phyloP scores from a whole-genome alignment of 2,888 invertebrate species.

The Eueremaeus valkanovi region DNA sequence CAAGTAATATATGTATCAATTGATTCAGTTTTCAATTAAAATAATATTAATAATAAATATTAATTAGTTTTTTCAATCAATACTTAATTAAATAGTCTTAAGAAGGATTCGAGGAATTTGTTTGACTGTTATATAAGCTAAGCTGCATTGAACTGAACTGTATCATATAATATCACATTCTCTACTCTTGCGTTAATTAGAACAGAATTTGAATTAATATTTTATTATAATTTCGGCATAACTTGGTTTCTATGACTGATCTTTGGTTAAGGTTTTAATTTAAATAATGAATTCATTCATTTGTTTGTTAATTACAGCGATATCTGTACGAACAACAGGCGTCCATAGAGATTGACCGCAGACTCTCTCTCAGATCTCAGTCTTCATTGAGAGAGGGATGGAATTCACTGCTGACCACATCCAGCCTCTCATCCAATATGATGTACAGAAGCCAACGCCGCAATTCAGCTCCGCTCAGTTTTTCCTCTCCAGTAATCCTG shows the following conservation, averaged over 20 bases:
- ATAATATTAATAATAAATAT: too few relatives aligned
- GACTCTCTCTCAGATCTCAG: constrained; percentile 59
- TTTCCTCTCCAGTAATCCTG: not conserved
- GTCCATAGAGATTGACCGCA: constrained; percentile 68
- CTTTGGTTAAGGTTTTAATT: not conserved
- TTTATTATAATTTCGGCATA: too few relatives aligned
- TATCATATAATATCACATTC: too few relatives aligned
- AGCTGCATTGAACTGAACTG: too few relatives aligned
- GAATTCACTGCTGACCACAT: constrained; percentile 48
- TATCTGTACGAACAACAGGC: constrained; percentile 72
- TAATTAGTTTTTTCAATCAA: too few relatives aligned
- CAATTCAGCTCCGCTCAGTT: constrained; percentile 6
- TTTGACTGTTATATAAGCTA: too few relatives aligned
- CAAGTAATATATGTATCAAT: too few relatives aligned
- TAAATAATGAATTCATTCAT: not conserved
- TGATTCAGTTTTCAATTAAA: too few relatives aligned
- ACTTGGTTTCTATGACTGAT: not conserved
- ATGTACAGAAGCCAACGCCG: constrained; percentile 21
- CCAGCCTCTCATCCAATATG: constrained; percentile 52
- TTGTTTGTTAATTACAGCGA: constrained; percentile 56
- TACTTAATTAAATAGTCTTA: too few relatives aligned
- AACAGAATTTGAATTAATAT: too few relatives aligned
- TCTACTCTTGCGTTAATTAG: too few relatives aligned
- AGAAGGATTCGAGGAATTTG: too few relatives aligned
- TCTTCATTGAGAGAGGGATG: constrained; percentile 35